Evolutionary conservation across 2,113 vertebrate genomes (phyloP), one percentile per base, ranked within the genome.

Genomic region (Cephalophus harveyi): DNA sequence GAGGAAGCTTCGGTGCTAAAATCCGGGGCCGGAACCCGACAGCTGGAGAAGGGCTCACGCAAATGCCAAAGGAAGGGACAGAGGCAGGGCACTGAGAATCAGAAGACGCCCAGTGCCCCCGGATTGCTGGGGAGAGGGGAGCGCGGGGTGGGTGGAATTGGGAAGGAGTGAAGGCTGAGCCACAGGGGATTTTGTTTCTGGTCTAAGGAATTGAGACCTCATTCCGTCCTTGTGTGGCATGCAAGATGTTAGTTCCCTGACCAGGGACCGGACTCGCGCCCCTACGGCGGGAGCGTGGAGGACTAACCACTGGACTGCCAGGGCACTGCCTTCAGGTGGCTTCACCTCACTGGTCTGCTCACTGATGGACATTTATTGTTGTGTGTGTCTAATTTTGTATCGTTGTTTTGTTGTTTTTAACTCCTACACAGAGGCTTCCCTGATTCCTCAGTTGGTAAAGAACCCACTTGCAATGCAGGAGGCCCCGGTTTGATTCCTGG

Each of bases 51-150:
- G 25, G 10, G 8, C 43, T 6, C 11, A 7, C 0, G 1, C 7
- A 16, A 5, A 36, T 13, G 48, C 78, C 36, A 17, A 30, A 5
- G n/a, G 48, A 14, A 71, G 48, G 30, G n/a, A 36, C 5, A 1
- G 3, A 6, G 17, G 0, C 6, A 17, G 67, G 6, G 23, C 3
- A 2, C 14, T 6, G 27, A 48, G 48, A 19, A 27, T 23, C 36
- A 25, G 2, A 55, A 12, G 12, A 15, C 3, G 16, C 19, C 46
- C 46, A 4, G 28, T 2, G 12, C 2, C 2, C 9, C 36, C 1
- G 5, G 6, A 3, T 17, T 0, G 0, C 2, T 2, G 46, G 6
- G 11, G 6, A 1, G 5, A 19, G 30, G 28, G n/a, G 27, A 2
- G n/a, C 43, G 6, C 0, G 0, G 6, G 67, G 33, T 5, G 4